phyloP scores from a whole-genome alignment of 2,113 vertebrate genomes.

The Gymnobelideus leadbeateri region DNA sequence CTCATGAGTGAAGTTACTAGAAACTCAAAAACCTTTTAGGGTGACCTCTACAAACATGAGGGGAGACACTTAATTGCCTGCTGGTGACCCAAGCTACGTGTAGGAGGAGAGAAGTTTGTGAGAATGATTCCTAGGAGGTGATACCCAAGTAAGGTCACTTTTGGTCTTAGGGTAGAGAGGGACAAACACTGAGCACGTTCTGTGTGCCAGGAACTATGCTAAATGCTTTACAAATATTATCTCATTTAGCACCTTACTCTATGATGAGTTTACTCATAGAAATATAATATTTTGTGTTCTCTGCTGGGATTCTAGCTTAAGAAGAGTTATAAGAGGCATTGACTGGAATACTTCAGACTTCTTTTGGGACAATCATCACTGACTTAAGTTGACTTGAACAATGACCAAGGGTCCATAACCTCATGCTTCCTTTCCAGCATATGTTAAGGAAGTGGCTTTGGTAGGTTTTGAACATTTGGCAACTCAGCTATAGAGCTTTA shows the following conservation, averaged over 20 bases:
- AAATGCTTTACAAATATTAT: neutral
- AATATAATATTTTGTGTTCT: conserved; percentile 88
- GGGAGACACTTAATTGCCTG: too few relatives aligned
- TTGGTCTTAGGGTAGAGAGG: conserved; percentile 87
- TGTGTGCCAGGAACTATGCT: too few relatives aligned
- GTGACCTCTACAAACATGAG: neutral
- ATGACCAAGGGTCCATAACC: conserved; percentile 89
- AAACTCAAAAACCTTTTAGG: neutral
- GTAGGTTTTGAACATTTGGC: conserved; percentile 86
- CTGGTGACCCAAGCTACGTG: neutral
- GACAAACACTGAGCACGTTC: neutral
- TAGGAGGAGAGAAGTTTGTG: neutral
- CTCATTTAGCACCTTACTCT: conserved; percentile 81
- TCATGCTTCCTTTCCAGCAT: conserved; percentile 91
- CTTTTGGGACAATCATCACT: conserved; percentile 90
- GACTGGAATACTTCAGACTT: conserved; percentile 86
- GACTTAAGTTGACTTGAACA: conserved; percentile 88
- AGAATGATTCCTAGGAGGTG: neutral
- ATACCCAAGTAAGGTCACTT: conserved; percentile 88
- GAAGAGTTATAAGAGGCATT: conserved; percentile 88
- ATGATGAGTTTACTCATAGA: conserved; percentile 89
- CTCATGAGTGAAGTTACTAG: neutral
- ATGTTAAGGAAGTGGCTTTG: conserved; percentile 95
- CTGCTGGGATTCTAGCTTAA: conserved; percentile 89
- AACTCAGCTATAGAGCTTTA: conserved; percentile 85